Conservation (phyloP, 1,140 invertebrate genomes). For the Nephila pilipes region DNA sequence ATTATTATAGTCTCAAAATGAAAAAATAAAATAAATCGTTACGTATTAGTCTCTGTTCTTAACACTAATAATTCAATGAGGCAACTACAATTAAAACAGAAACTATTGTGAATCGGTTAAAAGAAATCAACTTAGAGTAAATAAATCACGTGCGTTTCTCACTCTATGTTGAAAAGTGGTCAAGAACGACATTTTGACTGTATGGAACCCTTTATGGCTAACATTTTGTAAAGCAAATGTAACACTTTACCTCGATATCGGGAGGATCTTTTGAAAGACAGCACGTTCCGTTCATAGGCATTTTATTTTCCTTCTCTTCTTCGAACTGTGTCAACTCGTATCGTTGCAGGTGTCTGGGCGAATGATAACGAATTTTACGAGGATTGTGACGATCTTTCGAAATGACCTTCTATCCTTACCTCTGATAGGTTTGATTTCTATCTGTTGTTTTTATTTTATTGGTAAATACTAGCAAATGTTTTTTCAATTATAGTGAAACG, state of each 20-base stretch:
- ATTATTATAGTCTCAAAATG: too few relatives aligned
- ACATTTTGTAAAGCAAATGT: neutral
- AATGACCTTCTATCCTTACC: constrained; percentile 1
- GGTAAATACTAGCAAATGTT: neutral
- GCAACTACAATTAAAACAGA: too few relatives aligned
- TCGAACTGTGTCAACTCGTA: neutral
- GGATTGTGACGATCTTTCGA: neutral
- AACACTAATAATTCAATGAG: too few relatives aligned
- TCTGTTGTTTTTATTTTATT: neutral
- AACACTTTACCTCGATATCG: constrained; percentile 70
- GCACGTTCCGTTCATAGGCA: neutral
- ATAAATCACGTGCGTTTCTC: too few relatives aligned
- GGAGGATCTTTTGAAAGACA: constrained; percentile 64
- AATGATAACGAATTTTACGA: constrained; percentile 1
- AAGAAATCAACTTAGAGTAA: too few relatives aligned
- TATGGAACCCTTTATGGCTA: too few relatives aligned
- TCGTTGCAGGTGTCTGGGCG: neutral
- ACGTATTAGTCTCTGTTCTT: too few relatives aligned
- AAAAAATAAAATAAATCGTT: too few relatives aligned
- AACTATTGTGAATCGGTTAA: too few relatives aligned
- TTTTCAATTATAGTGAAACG: neutral
- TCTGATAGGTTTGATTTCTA: neutral
- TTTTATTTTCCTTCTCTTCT: neutral
- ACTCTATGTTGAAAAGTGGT: too few relatives aligned
- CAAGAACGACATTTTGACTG: too few relatives aligned